phyloP scores from a whole-genome alignment of 2,797 vertebrate species.

The Liasis olivaceus region DNA sequence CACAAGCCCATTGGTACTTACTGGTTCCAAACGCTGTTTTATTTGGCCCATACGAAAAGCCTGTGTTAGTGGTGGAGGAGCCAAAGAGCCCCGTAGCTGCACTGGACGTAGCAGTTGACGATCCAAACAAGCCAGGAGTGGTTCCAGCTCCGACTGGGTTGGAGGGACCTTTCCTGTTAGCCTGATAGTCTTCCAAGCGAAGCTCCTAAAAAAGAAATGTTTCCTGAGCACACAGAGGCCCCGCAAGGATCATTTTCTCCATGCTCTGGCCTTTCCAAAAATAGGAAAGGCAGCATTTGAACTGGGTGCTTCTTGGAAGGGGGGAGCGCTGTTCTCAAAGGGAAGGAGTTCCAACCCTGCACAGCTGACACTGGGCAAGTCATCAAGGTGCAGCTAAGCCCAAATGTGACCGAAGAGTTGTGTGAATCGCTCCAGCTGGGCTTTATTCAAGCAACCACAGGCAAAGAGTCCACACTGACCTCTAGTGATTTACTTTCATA shows the following conservation, averaged over 20 bases:
- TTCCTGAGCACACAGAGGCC: accelerated
- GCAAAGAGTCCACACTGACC: conserved; percentile 73
- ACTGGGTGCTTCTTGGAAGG: background rate
- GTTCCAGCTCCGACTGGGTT: conserved; percentile 86
- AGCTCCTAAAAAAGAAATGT: conserved; percentile 80
- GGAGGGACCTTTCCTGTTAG: conserved; percentile 90
- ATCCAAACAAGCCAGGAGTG: conserved; percentile 81
- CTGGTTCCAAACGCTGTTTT: conserved; percentile 89
- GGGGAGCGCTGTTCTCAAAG: background rate
- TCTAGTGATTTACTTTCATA: conserved; percentile 97
- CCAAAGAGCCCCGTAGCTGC: conserved; percentile 89
- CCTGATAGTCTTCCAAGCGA: conserved; percentile 93
- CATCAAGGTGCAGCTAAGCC: background rate
- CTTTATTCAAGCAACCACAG: too few relatives aligned
- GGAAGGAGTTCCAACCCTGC: background rate
- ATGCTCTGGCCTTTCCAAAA: background rate
- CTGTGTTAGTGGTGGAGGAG: conserved; percentile 82
- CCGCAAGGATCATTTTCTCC: background rate
- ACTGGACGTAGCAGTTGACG: conserved; percentile 82
- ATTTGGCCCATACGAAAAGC: conserved; percentile 88
- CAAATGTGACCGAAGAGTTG: background rate
- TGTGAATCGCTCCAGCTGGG: background rate
- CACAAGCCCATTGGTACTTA: conserved; percentile 64
- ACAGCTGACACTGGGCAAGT: too few relatives aligned
- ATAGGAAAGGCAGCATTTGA: too few relatives aligned